A percentile compares a stretch with the other conserved stretches of the same genome.
These are phyloP conservation scores for Hylaeus anthracinus DNA, from an alignment of 1,140 invertebrate genomes.

Conservation along the genomic window DNA sequence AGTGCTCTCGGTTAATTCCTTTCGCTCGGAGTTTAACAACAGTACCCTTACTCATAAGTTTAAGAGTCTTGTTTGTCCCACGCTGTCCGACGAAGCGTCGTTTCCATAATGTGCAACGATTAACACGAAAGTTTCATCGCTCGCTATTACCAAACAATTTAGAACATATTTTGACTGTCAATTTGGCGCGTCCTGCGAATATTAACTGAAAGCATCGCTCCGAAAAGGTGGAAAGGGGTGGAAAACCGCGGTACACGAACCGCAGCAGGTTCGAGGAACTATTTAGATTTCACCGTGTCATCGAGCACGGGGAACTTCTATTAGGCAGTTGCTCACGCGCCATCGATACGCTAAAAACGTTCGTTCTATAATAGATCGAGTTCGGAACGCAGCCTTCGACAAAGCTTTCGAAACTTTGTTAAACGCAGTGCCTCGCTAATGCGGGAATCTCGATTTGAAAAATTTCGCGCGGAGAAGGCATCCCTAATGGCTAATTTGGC, in stretches of 20 bases:
- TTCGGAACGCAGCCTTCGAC: neutral
- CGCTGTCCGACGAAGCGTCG: no score
- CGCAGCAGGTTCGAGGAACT: neutral
- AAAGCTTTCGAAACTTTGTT: constrained; percentile 6
- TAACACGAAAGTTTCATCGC: no score
- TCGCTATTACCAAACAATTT: no score
- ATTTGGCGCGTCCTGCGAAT: neutral
- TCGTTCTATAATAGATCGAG: neutral
- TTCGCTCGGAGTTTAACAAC: no score
- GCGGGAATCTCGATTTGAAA: no score
- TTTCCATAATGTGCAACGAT: no score
- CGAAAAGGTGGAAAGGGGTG: constrained; percentile 5
- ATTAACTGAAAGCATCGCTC: constrained; percentile 1
- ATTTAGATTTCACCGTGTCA: neutral
- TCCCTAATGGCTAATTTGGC: neutral
- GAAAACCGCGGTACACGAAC: neutral
- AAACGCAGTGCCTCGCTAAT: neutral
- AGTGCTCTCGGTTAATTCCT: no score
- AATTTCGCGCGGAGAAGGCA: no score
- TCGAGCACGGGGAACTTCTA: constrained; percentile 14
- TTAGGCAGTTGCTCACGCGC: neutral
- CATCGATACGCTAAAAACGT: neutral
- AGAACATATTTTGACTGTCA: no score
- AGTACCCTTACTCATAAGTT: no score
- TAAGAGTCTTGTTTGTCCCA: no score